Evolutionary conservation across 37 sponge, comb jelly and placozoan genomes (phyloP), one percentile per base, ranked within the genome.

Genomic region (Ephydatia muelleri): DNA sequence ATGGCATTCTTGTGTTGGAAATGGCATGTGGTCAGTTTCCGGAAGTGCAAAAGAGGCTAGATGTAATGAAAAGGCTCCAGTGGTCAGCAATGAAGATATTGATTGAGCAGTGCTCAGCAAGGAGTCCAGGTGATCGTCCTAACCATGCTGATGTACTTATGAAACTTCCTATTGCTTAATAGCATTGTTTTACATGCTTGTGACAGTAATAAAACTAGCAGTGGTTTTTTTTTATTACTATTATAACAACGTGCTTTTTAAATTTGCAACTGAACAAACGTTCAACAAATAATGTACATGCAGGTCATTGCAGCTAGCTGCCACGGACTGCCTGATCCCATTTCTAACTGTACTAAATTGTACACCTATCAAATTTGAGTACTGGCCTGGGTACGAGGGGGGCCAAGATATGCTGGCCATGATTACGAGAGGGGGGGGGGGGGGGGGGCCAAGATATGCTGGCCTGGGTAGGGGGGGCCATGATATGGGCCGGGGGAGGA

Each of bases 1-100:
- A 70, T 81, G 90, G 90, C 28, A 82, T 90, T 6, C 84, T 90
- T 27, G 49, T 85, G 78, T 31, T 90, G 23, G 90, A 90, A 82
- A 72, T 90, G 82, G 38, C 39, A 36, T 28, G 47, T 66, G 34
- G 75, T 30, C 48, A 73, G 39, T 68, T 90, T 31, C 90, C 90
- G 30, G 90, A 85, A 47, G 65, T 49, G 34, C 38, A 76, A 38
- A 35, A 76, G 38, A 36, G 30, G 27, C 27, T 38, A 27, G 27
- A 38, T 36, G 34, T 38, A 27, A 76, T 38, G 39, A 33, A 35
- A 35, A 35, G 76, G 27, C 27, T 76, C 38, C 27, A 35, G 34
- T 37, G 38, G 38, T 26, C 30, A 76, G 35, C 76, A 76, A 16
- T 76, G 27, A 35, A 39, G 39, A 27, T 16, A 36, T 27, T 76